Evolutionary conservation across 2,113 vertebrate species (phyloP).

Genomic region (Galemys pyrenaicus): DNA sequence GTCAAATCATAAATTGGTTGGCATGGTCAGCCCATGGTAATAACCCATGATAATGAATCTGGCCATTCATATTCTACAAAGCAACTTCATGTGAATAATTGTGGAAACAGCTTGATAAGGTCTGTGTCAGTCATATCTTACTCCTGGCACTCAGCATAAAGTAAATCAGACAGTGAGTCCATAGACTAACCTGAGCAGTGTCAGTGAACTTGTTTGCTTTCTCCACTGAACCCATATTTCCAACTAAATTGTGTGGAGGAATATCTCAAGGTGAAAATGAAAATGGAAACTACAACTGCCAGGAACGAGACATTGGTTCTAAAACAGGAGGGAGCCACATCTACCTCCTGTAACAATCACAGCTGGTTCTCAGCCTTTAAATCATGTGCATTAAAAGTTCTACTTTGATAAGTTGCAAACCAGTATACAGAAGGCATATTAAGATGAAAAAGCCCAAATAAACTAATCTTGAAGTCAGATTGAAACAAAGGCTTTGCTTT

Average conservation of each 20-base stretch:
- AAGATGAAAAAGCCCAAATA: constrained; percentile 1
- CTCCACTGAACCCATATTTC: not conserved
- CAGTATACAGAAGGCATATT: not conserved
- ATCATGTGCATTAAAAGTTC: not conserved
- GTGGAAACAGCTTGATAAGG: not conserved
- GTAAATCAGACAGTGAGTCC: not conserved
- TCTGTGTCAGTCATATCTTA: not conserved
- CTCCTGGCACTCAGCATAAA: not conserved
- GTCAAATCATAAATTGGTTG: not conserved
- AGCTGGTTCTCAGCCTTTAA: not conserved
- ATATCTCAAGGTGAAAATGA: not conserved
- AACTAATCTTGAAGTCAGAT: not conserved
- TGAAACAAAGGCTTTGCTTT: not conserved
- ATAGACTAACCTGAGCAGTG: not conserved
- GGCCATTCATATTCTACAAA: not conserved
- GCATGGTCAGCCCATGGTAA: too few relatives aligned
- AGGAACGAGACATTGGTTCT: not conserved
- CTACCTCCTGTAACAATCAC: not conserved
- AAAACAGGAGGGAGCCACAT: not conserved
- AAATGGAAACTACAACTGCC: not conserved
- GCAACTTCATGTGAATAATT: not conserved
- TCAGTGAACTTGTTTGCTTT: not conserved
- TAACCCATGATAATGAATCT: not conserved
- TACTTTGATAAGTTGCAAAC: not conserved
- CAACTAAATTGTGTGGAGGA: not conserved